These are phyloP conservation scores for Clytia hemisphaerica DNA, from an alignment of 30 jellyfish, hydroid and myxozoan species.

Conservation along the genomic window DNA sequence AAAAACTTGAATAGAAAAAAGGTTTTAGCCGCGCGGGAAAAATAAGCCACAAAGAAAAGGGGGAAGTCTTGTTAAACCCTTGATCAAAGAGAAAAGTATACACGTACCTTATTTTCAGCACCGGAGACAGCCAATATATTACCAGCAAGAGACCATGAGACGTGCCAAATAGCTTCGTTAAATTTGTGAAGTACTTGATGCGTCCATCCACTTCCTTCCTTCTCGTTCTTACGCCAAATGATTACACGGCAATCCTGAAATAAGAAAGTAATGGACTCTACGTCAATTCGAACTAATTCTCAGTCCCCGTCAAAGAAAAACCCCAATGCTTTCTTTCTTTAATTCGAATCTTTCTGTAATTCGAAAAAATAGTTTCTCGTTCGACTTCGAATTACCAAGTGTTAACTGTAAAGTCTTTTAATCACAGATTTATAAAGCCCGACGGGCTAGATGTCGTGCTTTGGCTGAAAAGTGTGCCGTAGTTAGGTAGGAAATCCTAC, in stretches of 20 bases:
- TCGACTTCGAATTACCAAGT: too few species aligned
- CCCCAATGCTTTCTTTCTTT: too few species aligned
- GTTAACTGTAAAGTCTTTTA: too few species aligned
- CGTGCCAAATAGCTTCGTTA: conserved; percentile 94
- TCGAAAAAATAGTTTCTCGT: too few species aligned
- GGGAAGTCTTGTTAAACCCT: not conserved
- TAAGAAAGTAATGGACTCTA: too few species aligned
- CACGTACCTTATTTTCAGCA: conserved; percentile 87
- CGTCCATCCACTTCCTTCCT: conserved; percentile 87
- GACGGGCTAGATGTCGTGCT: too few species aligned
- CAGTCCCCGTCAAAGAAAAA: too few species aligned
- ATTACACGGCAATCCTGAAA: conserved; percentile 85
- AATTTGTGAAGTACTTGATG: conserved; percentile 72
- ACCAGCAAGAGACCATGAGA: conserved; percentile 96
- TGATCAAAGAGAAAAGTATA: not conserved
- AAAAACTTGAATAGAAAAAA: not conserved
- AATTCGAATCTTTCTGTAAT: too few species aligned
- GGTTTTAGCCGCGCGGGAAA: conserved; percentile 4
- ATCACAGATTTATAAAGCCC: too few species aligned
- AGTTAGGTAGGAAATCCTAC: too few species aligned
- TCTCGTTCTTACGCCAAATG: conserved; percentile 92
- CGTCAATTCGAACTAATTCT: too few species aligned
- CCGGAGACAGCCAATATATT: conserved; percentile 96
- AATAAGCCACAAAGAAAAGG: not conserved
- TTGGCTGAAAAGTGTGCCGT: too few species aligned